Conservation (phyloP, 2,888 invertebrate genomes). For the Dynastes tityus region DNA sequence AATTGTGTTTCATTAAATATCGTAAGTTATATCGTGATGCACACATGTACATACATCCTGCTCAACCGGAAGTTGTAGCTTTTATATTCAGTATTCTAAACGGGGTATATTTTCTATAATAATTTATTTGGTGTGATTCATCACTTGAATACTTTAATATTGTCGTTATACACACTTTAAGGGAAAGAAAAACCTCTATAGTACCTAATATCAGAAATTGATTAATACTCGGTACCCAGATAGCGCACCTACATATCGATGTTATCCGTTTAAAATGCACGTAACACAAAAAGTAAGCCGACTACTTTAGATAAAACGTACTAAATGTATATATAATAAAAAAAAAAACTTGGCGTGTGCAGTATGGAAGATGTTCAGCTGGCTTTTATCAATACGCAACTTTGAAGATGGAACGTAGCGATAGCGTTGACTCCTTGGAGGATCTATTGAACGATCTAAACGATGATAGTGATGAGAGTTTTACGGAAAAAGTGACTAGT, state of each 20-base stretch:
- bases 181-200: not conserved
- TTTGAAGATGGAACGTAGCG: conserved; percentile 45
- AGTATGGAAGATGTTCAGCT: conserved; percentile 5
- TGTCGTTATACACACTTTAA: too few species aligned
- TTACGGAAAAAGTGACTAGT: conserved; percentile 28
- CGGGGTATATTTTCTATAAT: too few species aligned
- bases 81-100: too few species aligned
- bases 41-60: too few species aligned
- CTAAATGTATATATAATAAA: not conserved
- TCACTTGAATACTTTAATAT: too few species aligned
- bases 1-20: too few species aligned
- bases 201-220: not conserved
- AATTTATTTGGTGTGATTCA: too few species aligned
- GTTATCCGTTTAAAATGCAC: not conserved
- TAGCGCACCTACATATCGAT: not conserved
- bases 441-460: conserved; percentile 58
- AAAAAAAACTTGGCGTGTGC: conserved; percentile 12
- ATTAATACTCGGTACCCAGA: not conserved
- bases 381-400: not conserved
- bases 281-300: conserved; percentile 27
- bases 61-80: too few species aligned
- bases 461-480: conserved; percentile 52
- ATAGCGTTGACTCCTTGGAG: conserved; percentile 56
- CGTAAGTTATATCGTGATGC: too few species aligned
- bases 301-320: conserved; percentile 45